These are phyloP conservation scores for Priocnemis perturbator DNA, from an alignment of 2,888 invertebrate species.

Conservation along the genomic window DNA sequence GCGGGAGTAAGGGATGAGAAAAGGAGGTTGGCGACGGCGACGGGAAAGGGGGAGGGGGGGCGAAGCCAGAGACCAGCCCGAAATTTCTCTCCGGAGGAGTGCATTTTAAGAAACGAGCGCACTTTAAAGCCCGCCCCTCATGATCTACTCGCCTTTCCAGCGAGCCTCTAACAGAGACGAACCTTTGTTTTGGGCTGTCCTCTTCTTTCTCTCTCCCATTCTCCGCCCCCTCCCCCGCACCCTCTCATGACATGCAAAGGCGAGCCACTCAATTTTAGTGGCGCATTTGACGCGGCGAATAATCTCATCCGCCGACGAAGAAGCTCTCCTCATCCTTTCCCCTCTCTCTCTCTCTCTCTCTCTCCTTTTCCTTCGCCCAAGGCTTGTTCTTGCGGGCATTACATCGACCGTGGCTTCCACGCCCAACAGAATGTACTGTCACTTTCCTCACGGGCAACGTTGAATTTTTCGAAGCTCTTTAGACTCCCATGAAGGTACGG, in stretches of 20 bases:
- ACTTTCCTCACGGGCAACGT: too few species aligned
- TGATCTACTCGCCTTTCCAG: constrained; percentile 50
- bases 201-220: constrained; percentile 12
- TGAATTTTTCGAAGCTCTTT: too few species aligned
- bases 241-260: constrained; percentile 11
- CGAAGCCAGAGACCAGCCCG: constrained; percentile 6
- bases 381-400: too few species aligned
- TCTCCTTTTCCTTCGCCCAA: background rate
- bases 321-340: constrained; percentile 6
- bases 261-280: constrained; percentile 50
- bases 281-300: constrained; percentile 49
- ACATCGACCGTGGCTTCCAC: too few species aligned
- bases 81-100: constrained; percentile 27
- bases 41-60: background rate
- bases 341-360: constrained; percentile 6
- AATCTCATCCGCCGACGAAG: constrained; percentile 26
- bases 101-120: constrained; percentile 55
- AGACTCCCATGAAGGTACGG: too few species aligned
- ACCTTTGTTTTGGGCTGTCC: constrained; percentile 48
- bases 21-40: background rate
- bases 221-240: background rate
- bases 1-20: background rate
- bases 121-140: constrained; percentile 54
- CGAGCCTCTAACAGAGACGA: constrained; percentile 59
- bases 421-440: too few species aligned